Percentiles rank a stretch among this genome's conserved stretches.
These are phyloP conservation scores for Nothocercus nigrocapillus DNA, from an alignment of 2,113 vertebrate genomes.

Conservation along the genomic window DNA sequence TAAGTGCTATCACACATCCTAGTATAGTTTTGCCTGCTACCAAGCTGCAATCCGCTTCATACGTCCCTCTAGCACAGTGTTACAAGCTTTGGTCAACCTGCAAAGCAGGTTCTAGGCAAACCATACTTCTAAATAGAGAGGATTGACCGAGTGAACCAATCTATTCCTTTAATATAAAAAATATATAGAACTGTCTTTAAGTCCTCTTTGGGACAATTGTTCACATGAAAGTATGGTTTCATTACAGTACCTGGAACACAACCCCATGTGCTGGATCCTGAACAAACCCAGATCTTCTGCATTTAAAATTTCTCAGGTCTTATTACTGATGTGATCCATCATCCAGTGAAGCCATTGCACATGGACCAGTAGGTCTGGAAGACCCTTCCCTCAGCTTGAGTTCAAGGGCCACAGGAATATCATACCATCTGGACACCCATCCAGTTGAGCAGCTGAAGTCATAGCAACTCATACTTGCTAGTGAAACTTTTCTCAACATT, in stretches of 20 bases:
- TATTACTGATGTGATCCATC: neutral
- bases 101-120: neutral
- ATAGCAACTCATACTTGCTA: neutral
- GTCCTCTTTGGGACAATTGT: neutral
- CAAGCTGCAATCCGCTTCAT: neutral
- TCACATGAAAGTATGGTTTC: neutral
- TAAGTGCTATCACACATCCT: neutral
- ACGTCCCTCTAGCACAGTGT: neutral
- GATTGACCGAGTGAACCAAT: fast-evolving
- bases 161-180: neutral
- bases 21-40: neutral
- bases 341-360: neutral
- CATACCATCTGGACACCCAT: neutral
- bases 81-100: fast-evolving
- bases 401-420: neutral
- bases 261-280: neutral
- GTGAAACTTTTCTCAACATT: neutral
- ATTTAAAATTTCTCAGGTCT: neutral
- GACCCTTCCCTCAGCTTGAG: fast-evolving
- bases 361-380: neutral
- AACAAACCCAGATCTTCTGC: neutral
- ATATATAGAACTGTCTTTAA: neutral
- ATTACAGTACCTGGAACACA: neutral
- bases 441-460: neutral
- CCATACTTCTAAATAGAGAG: neutral